A percentile compares a stretch with the other conserved stretches of the same genome.
phyloP scores from a whole-genome alignment of 2,113 vertebrate genomes.

The Sebastes schlegelii region DNA sequence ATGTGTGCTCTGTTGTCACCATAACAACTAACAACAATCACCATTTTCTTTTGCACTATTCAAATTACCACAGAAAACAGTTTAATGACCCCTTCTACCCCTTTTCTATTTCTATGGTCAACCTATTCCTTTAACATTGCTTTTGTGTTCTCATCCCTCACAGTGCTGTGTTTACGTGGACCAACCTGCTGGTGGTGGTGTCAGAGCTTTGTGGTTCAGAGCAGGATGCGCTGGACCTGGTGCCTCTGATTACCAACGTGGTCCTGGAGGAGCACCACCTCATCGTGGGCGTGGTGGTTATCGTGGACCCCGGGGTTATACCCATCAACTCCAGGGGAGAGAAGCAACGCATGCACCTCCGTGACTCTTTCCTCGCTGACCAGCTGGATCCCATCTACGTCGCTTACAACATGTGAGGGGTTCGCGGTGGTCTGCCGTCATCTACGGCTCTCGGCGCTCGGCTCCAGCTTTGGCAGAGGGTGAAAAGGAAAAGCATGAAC shows the following conservation, averaged over 20 bases:
- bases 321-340: slow-evolving; percentile 98
- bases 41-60: too few relatives aligned
- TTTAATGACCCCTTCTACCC: too few relatives aligned
- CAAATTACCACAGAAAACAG: too few relatives aligned
- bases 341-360: slow-evolving; percentile 98
- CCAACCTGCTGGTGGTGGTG: slow-evolving; percentile 98
- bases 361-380: slow-evolving; percentile 97
- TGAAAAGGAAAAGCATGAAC: slow-evolving; percentile 56
- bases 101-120: too few relatives aligned
- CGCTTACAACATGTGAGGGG: slow-evolving; percentile 96
- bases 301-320: slow-evolving; percentile 97
- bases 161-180: slow-evolving; percentile 99
- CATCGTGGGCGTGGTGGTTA: slow-evolving; percentile 97
- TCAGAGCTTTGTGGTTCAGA: slow-evolving; percentile 97
- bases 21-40: too few relatives aligned
- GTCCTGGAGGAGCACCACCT: slow-evolving; percentile 98
- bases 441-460: not conserved
- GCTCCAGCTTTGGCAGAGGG: slow-evolving; percentile 30
- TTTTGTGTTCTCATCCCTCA: not conserved
- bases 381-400: slow-evolving; percentile 98
- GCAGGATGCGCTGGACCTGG: slow-evolving; percentile 96
- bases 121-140: not conserved
- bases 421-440: slow-evolving; percentile 4
- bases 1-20: too few relatives aligned
- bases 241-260: slow-evolving; percentile 96